These are phyloP conservation scores for Panagrolaimus sp. DNA, from an alignment of 1,140 invertebrate species.

Conservation along the genomic window DNA sequence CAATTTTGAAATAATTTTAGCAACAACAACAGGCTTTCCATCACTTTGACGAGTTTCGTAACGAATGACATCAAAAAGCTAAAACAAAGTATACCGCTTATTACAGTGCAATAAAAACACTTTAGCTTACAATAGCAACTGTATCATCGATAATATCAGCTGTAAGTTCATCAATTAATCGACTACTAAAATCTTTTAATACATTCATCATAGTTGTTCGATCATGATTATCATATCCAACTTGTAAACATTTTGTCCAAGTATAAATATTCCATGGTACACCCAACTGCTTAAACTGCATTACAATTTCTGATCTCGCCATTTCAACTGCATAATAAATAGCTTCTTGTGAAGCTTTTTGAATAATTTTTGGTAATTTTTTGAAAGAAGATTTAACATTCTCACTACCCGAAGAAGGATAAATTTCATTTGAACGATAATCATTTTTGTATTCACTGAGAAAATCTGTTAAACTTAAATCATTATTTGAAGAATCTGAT, in stretches of 20 bases:
- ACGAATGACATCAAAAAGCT: constrained; percentile 20
- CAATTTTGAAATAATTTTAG: not conserved
- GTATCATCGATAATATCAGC: constrained; percentile 13
- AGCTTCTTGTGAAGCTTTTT: constrained; percentile 16
- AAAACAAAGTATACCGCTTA: constrained; percentile 2
- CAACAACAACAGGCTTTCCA: constrained; percentile 9
- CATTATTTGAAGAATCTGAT: not conserved
- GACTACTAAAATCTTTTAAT: not conserved
- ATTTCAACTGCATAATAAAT: constrained; percentile 20
- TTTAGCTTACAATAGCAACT: constrained; percentile 10
- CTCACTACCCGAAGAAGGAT: not conserved
- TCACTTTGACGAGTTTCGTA: constrained; percentile 13
- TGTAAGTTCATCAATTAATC: constrained; percentile 12
- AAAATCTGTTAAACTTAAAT: not conserved
- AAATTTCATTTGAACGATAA: not conserved
- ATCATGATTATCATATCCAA: not conserved
- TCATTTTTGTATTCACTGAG: constrained; percentile 1
- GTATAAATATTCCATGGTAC: constrained; percentile 16
- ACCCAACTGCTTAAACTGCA: constrained; percentile 16
- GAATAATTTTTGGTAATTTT: constrained; percentile 8
- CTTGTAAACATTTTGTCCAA: constrained; percentile 17
- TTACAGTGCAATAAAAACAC: not conserved
- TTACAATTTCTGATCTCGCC: constrained; percentile 10
- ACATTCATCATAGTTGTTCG: constrained; percentile 17
- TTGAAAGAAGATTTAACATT: not conserved